Base-by-base conservation (phyloP, 1,140 invertebrate species). In the Lanistes nyassanus region DNA sequence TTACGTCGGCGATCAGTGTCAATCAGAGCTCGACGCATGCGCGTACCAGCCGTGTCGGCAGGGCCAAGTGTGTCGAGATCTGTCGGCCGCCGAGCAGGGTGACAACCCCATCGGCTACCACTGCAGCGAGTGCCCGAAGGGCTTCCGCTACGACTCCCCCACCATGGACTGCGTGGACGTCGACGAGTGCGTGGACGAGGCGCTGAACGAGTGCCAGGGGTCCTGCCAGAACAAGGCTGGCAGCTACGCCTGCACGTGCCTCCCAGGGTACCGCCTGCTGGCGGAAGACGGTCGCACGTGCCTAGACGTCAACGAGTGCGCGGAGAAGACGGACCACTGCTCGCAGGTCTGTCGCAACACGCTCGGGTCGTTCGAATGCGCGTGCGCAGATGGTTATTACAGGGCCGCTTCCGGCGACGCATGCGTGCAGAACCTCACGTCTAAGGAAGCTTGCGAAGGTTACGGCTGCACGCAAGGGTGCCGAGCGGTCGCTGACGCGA, bases 271-370 rank as follows among this genome's bases (percentile, higher is more conserved):
- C 51, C 5, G 34, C 5, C 16, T 36, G n/a, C n/a, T n/a, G 7
- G 31, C n/a, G 31, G 36, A 4, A 51, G 73, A 62, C 26, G 58
- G 58, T 36, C 6, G 21, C 23, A 47, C 42, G 19, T 42, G n/a
- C 26, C 53, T 55, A 88, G 87, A 89, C 76, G 79, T 88, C 9
- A 84, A 89, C 74, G 88, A 89, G 76, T 89, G 88, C 76, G 56
- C 79, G 21, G 68, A 66, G 21, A 75, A 79, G 23, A 84, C 82
- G 65, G 82, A 81, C 42, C 76, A 79, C 3, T 89, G 88, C 81
- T 77, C 85, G 42, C 88, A 89, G 56, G 79, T 80, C 37, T 84
- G 82, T 73, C 31, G 42, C 3, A 81, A 82, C 65, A 72, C 64
- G 3, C 66, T 70, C 21, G 81, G 82, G 6, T 68, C 56, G n/a